Base-by-base conservation (phyloP, 2,888 invertebrate species). In the Tinea trinotella region DNA sequence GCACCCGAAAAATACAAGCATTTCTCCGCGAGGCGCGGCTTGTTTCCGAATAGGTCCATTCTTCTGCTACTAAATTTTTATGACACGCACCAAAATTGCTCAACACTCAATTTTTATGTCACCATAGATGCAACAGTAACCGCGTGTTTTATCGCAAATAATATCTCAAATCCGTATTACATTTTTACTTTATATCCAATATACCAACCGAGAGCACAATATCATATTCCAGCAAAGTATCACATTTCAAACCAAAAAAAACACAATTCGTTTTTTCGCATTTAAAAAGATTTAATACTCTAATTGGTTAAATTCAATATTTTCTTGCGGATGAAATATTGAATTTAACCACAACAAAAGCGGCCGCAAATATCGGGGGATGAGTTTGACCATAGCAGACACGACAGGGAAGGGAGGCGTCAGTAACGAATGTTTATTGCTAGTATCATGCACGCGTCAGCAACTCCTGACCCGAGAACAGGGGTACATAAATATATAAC, bases 1-100 rank as follows among this genome's bases (percentile, higher is more conserved):
- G 72, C 65, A 63, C 69, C 67, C 69, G 66, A 71, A 71, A 73
- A 78, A 79, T 74, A 77, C 70, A 74, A 68, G 73, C 67, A 70
- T 70, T 72, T 68, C 71, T 66, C 63, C 71, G 67, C 17, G n/a
- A 30, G 74, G 77, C 76, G 70, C 61, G 68, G 71, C 71, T 69
- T 34, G 17, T 72, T 73, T 69, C 68, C 64, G 63, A 68, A 71
- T 66, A 68, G 64, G 65, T 67, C 60, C 63, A 64, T 65, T 64
- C 68, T 66, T 68, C 68, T 64, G 61, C 59, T 57, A 61, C 66
- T 67, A 69, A 74, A 68, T 73, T 75, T 75, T 73, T 75, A 71
- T 68, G 72, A 67, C 61, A 59, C 60, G 59, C 63, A 62, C 59
- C 62, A 69, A 66, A 70, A 71, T 67, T 69, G 71, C 64, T 64